Base-by-base conservation (phyloP, 2,797 vertebrate genomes). In the Mus minutoides region DNA sequence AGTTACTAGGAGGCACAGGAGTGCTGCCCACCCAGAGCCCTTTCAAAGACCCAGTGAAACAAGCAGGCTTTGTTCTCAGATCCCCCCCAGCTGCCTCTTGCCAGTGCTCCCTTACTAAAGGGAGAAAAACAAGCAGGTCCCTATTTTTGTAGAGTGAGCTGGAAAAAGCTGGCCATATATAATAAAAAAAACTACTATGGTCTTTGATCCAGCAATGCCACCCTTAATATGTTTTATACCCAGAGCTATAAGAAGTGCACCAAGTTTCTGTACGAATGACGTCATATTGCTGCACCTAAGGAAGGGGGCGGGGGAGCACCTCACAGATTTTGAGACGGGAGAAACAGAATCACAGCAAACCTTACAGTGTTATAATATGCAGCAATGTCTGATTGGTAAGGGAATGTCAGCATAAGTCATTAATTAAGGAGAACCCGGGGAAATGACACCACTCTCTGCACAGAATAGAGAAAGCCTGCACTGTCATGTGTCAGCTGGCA, bases 41-140 rank as follows among this genome's bases (percentile, higher is more conserved):
- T 96, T 85, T 90, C 54, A 80, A 95, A 90, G 73, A 87, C 43
- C 16, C 76, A n/a, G 16, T 6, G 24, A 95, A 79, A 94, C 40
- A 75, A 64, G 76, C 86, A 84, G 43, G 13, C 5, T 2, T 5
- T 71, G 24, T 90, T 46, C 90, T 34, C 37, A 64, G 62, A 13
- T 54, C 69, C 91, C 76, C 52, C 52, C 79, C 79, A 82, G 80
- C 80, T 87, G 49, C 76, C 54, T 82, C 21, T 52, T n/a, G 34
- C 46, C 29, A 43, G 58, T 26, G 62, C n/a, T 88, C n/a, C 58
- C 14, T 69, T 11, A 0, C n/a, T 60, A 14, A 71, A 77, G 75
- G 34, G 31, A 82, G 62, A 76, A 46, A 79, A 86, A 49, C 13
- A 83, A 2, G 7, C 2, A 29, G 22, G 24, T 31, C 8, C 11